phyloP scores from a whole-genome alignment of 2,797 vertebrate genomes.

The Chiloscyllium punctatum region DNA sequence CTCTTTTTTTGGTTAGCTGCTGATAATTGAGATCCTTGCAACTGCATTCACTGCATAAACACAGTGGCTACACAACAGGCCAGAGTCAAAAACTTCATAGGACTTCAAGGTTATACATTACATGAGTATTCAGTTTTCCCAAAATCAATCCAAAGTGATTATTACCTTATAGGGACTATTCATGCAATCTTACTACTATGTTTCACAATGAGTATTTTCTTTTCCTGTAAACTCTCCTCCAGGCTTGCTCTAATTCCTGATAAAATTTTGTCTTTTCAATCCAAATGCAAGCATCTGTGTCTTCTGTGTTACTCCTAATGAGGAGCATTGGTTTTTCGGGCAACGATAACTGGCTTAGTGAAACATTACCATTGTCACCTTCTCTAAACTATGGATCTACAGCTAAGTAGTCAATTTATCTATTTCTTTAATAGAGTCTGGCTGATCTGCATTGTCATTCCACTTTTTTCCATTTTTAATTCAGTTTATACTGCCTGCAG shows the following conservation, averaged over 20 bases:
- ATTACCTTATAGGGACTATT: background rate
- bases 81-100: too few relatives aligned
- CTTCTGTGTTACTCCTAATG: too few relatives aligned
- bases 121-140: background rate
- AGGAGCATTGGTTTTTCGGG: too few relatives aligned
- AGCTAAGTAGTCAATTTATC: background rate
- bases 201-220: background rate
- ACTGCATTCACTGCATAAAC: too few relatives aligned
- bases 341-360: too few relatives aligned
- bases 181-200: background rate
- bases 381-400: background rate
- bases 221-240: background rate
- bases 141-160: background rate
- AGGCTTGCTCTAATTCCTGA: too few relatives aligned
- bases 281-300: too few relatives aligned
- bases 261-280: too few relatives aligned
- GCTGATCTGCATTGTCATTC: background rate
- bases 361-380: background rate
- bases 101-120: background rate
- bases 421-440: background rate
- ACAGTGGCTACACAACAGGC: too few relatives aligned
- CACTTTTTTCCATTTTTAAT: background rate
- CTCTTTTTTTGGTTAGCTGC: too few relatives aligned
- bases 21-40: too few relatives aligned
- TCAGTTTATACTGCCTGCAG: background rate